These are phyloP conservation scores for Drosophila barbarae DNA, from an alignment of 2,888 invertebrate genomes.

Conservation along the genomic window DNA sequence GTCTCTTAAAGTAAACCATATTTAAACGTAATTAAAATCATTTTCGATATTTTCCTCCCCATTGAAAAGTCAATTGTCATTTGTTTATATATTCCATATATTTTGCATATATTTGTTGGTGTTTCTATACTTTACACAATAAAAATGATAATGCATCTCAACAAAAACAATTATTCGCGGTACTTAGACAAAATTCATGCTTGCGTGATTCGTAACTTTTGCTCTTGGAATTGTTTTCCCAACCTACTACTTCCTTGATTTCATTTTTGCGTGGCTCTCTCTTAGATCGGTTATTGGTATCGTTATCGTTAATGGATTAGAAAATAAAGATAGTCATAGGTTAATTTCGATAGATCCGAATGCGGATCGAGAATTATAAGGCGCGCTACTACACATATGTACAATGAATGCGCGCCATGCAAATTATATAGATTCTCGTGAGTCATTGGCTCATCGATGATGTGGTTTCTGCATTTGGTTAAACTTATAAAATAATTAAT, in stretches of 20 bases:
- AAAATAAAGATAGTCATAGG: constrained; percentile 40
- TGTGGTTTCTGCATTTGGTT: constrained; percentile 41
- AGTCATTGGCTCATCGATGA: constrained; percentile 38
- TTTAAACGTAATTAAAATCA: no score
- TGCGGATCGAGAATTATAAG: constrained; percentile 46
- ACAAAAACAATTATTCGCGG: constrained; percentile 65
- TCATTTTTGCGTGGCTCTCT: constrained; percentile 24
- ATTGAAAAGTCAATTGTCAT: no score
- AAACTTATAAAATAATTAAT: constrained; percentile 50
- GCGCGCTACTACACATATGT: constrained; percentile 47
- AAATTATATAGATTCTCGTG: constrained; percentile 29
- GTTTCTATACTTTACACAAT: constrained; percentile 64
- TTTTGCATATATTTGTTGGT: constrained; percentile 66
- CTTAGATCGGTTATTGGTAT: constrained; percentile 33
- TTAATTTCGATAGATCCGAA: constrained; percentile 42
- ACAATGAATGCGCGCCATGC: constrained; percentile 48
- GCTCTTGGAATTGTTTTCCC: constrained; percentile 23
- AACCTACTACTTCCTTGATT: constrained; percentile 34
- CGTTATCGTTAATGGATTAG: constrained; percentile 33
- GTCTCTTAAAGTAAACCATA: no score
- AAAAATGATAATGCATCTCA: constrained; percentile 66
- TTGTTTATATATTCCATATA: constrained; percentile 64
- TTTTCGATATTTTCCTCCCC: no score
- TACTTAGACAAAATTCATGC: constrained; percentile 61
- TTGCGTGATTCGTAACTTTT: constrained; percentile 52